phyloP scores from a whole-genome alignment of 2,797 vertebrate species.

The Girardinus metallicus region DNA sequence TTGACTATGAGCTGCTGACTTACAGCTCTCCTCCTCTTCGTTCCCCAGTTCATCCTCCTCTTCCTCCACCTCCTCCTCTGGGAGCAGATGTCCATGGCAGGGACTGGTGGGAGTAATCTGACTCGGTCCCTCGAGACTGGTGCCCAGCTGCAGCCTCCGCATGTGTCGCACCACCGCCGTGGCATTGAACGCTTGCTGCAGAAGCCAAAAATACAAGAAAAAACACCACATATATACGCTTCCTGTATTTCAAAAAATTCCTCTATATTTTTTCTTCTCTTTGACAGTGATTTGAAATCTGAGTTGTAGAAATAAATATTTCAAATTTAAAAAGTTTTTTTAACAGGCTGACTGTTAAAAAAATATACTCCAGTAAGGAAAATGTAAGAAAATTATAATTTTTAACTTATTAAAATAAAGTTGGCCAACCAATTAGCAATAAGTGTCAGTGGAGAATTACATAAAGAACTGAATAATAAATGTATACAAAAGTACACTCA shows the following conservation, averaged over 20 bases:
- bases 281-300: background rate
- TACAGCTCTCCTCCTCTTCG: conserved; percentile 77
- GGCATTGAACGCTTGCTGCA: conserved; percentile 97
- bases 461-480: background rate
- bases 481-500: background rate
- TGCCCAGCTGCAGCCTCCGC: conserved; percentile 93
- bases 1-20: conserved; percentile 44
- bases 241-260: background rate
- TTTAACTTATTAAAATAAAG: background rate
- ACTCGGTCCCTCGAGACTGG: conserved; percentile 88
- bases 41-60: conserved; percentile 81
- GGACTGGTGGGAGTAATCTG: conserved; percentile 84
- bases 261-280: background rate
- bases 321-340: background rate
- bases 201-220: background rate
- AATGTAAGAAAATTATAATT: background rate
- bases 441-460: background rate
- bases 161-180: conserved; percentile 96
- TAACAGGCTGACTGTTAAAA: background rate
- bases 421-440: background rate
- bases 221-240: background rate
- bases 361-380: background rate
- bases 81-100: conserved; percentile 81
- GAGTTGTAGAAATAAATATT: background rate
- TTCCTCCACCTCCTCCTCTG: conserved; percentile 82